Conservation (phyloP, 1,140 invertebrate species). For the Brachionus angularis region DNA sequence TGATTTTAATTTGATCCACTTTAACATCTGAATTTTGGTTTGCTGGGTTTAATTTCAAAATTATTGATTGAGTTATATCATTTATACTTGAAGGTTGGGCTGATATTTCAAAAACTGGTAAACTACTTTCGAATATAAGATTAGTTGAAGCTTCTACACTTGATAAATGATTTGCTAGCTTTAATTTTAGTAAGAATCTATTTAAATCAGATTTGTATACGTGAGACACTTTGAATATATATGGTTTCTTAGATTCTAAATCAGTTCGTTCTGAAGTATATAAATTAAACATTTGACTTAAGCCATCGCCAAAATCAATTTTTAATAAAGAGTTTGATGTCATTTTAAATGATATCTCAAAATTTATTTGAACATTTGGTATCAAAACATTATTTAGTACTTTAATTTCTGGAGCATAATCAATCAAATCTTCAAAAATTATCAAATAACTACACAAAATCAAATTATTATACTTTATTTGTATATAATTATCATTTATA, state of each 20-base stretch:
- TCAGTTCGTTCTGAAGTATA: not conserved
- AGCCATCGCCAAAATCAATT: slow-evolving; percentile 31
- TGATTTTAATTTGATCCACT: slow-evolving; percentile 17
- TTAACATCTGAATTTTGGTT: not conserved
- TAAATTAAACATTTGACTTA: not conserved
- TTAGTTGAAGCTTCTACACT: not conserved
- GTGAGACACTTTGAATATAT: not conserved
- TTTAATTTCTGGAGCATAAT: not conserved
- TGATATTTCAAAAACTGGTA: not conserved
- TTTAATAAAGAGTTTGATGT: not conserved
- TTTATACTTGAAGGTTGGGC: no score
- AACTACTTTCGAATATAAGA: not conserved
- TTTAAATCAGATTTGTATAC: not conserved
- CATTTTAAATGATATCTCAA: slow-evolving; percentile 1
- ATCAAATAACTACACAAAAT: slow-evolving; percentile 13
- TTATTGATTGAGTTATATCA: not conserved
- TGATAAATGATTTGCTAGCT: not conserved
- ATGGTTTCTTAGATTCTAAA: not conserved
- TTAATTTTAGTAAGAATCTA: not conserved
- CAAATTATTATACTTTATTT: not conserved
- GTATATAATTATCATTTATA: slow-evolving; percentile 17
- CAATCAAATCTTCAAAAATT: slow-evolving; percentile 2
- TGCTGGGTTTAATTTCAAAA: not conserved
- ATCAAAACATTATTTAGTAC: not conserved
- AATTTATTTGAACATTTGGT: not conserved